Evolutionary conservation across 1,140 invertebrate species (phyloP).

Genomic region (Hyles euphorbiae): DNA sequence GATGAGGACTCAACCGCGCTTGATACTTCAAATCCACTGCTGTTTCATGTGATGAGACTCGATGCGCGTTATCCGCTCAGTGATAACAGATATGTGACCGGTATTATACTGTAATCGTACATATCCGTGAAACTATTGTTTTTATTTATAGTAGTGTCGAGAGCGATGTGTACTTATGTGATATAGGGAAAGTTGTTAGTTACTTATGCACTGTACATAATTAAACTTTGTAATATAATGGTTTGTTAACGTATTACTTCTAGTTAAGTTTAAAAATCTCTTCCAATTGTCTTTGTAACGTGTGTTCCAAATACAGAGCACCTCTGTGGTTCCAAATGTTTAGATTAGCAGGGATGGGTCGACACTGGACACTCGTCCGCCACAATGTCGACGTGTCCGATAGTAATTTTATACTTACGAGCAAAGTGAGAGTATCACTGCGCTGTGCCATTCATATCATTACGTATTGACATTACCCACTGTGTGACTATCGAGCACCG

Average conservation of each 20-base stretch:
- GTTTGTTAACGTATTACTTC: constrained; percentile 32
- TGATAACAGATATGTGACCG: constrained; percentile 29
- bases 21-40: constrained; percentile 68
- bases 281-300: constrained; percentile 31
- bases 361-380: background rate
- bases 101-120: constrained; percentile 56
- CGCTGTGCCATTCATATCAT: too few species aligned
- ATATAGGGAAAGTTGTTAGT: constrained; percentile 64
- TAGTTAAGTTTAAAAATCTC: constrained; percentile 31
- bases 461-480: too few species aligned
- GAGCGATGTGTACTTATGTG: constrained; percentile 70
- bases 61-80: constrained; percentile 30
- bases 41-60: constrained; percentile 65
- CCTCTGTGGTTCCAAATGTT: constrained; percentile 21
- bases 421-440: too few species aligned
- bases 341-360: constrained; percentile 12
- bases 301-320: constrained; percentile 24
- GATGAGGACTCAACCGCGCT: constrained; percentile 55
- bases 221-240: constrained; percentile 25
- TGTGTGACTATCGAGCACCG: too few species aligned
- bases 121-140: constrained; percentile 56
- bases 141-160: constrained; percentile 39
- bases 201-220: constrained; percentile 65
- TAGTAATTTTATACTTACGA: too few species aligned
- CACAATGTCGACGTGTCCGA: background rate